A percentile compares a stretch with the other conserved stretches of the same genome.
Conservation (phyloP, 2,888 invertebrate genomes). For the Ametastegia equiseti region DNA sequence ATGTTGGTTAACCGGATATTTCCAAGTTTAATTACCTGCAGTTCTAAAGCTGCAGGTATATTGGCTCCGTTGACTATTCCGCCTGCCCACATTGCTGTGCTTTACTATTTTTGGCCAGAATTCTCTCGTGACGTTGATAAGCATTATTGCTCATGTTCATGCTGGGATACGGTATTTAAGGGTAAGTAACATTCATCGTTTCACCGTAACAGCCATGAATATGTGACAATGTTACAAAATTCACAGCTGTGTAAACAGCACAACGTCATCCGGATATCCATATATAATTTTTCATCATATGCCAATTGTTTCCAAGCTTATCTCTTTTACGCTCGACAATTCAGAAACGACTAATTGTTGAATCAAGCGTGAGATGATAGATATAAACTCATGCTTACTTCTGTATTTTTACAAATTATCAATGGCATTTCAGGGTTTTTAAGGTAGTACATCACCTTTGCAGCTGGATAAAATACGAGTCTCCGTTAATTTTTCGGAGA, state of each 20-base stretch:
- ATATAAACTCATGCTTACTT: not conserved
- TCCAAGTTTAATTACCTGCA: slow-evolving; percentile 66
- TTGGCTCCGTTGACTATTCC: slow-evolving; percentile 76
- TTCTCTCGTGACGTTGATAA: slow-evolving; percentile 82
- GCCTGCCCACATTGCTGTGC: slow-evolving; percentile 80
- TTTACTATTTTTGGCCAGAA: slow-evolving; percentile 84
- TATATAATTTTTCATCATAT: not conserved
- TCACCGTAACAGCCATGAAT: not conserved
- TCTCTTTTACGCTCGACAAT: not conserved
- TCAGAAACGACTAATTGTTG: not conserved
- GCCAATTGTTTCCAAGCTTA: not conserved
- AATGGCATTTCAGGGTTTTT: not conserved
- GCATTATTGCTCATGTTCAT: slow-evolving; percentile 83
- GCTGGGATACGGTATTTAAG: slow-evolving; percentile 88
- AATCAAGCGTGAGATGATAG: not conserved
- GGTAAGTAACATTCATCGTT: slow-evolving; percentile 73
- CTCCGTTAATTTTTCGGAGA: too few species aligned
- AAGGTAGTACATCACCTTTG: not conserved
- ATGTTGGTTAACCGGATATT: slow-evolving; percentile 67
- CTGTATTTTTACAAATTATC: not conserved
- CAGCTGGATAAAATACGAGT: too few species aligned
- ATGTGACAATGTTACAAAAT: not conserved
- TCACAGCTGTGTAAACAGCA: not conserved
- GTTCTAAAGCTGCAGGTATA: slow-evolving; percentile 69
- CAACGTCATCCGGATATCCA: not conserved